These are phyloP conservation scores for Brachionus calyciflorus DNA, from an alignment of 1,140 invertebrate species.

Conservation along the genomic window DNA sequence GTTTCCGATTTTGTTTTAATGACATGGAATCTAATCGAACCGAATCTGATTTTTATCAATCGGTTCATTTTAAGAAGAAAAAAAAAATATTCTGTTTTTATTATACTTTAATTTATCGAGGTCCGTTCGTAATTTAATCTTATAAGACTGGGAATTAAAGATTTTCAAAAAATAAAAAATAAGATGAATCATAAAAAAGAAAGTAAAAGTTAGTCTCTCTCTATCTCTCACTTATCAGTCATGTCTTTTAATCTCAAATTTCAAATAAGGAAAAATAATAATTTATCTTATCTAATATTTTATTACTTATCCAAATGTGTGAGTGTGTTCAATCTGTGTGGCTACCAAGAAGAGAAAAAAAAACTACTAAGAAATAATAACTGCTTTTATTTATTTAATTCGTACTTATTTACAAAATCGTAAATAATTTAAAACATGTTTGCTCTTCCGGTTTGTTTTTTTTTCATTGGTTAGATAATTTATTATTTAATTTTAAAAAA, in stretches of 20 bases:
- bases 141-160: neutral
- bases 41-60: conserved; percentile 3
- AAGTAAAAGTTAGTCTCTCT: too few relatives aligned
- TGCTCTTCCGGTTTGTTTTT: too few relatives aligned
- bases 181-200: too few relatives aligned
- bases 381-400: neutral
- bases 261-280: neutral
- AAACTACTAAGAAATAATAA: too few relatives aligned
- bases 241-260: conserved; percentile 32
- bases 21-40: neutral
- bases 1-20: neutral
- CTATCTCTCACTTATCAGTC: neutral
- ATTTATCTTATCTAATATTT: conserved; percentile 33
- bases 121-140: conserved; percentile 8
- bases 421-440: conserved; percentile 31
- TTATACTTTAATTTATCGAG: too few relatives aligned
- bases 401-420: neutral
- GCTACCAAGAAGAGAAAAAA: neutral
- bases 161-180: neutral
- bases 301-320: conserved; percentile 5
- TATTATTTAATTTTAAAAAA: conserved; percentile 4
- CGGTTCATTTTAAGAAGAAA: neutral
- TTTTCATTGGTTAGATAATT: neutral
- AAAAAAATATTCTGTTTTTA: too few relatives aligned
- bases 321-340: neutral